Evolutionary conservation across 64 coral and sea anemone species (phyloP), one percentile per base, ranked within the genome.

Genomic region (Platygyra sinensis): DNA sequence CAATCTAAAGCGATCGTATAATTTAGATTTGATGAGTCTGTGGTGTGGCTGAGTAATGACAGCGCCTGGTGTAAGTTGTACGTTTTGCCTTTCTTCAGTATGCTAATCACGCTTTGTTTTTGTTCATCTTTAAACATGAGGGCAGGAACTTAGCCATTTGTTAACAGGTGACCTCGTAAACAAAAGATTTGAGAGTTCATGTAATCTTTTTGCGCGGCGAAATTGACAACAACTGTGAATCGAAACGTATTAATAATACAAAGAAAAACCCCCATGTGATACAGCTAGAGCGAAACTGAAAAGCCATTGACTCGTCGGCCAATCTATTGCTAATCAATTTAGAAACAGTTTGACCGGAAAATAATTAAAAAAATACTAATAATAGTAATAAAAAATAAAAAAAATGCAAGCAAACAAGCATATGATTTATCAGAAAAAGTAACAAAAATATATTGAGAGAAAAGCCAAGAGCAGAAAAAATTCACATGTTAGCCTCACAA

Each of bases 111-210:
- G 63, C n/a, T 12, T 11, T 50, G 15, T 38, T 69, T 69, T 10
- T 2, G 32, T 33, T 83, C 31, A 83, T 83, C 59, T 67, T 67
- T 80, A 63, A 83, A 83, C 80, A 85, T 85, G 67, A 60, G 78
- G 8, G 20, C 20, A 24, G 46, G 24, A 30, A 25, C 52, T 57
- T 57, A 46, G 42, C 42, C 49, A 52, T 80, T 52, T 30, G 18
- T 14, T 49, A 42, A 38, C 81, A 85, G 81, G 81, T 85, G 81
- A 85, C 81, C 63, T 85, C 62, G 71, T 29, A 67, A 62, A 81
- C 38, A 83, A 69, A 69, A 29, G 65, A 28, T 69, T 69, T n/a
- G 42, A 46, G 6, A 20, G 17, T 36, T 1, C 33, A 36, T 36
- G 33, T 19, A 7, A 19, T 17, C 62, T 65, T 24, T 65, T 19